Evolutionary conservation across 2,888 invertebrate species (phyloP).

Genomic region (Stenurella melanura): DNA sequence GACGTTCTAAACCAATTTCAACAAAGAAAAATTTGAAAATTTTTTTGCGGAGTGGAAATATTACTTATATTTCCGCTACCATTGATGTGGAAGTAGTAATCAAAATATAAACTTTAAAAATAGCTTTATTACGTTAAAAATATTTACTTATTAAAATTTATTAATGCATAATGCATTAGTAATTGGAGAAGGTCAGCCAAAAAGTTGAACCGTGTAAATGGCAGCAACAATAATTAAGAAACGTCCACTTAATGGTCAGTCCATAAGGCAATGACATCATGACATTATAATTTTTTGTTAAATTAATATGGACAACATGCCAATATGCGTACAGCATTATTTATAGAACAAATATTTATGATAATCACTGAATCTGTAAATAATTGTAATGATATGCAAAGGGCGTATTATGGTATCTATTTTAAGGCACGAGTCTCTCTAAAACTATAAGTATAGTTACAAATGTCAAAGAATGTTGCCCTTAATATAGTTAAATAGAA

Average conservation of each 20-base stretch:
- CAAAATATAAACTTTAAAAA: no score
- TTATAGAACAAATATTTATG: constrained; percentile 35
- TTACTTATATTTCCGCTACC: no score
- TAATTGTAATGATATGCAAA: constrained; percentile 3
- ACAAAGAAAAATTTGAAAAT: no score
- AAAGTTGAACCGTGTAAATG: neutral
- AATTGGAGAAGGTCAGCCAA: neutral
- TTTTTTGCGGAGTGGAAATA: no score
- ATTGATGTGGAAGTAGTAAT: no score
- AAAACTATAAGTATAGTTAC: no score
- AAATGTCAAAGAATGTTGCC: no score
- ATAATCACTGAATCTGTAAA: constrained; percentile 24
- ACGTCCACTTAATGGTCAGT: neutral
- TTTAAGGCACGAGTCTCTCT: neutral
- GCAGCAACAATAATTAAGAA: neutral
- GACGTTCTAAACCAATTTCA: no score
- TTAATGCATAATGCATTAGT: neutral
- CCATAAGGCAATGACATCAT: constrained; percentile 33
- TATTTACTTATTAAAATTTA: neutral
- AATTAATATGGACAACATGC: constrained; percentile 38
- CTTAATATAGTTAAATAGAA: no score
- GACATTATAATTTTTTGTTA: constrained; percentile 30
- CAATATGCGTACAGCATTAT: constrained; percentile 28
- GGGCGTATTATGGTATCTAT: neutral
- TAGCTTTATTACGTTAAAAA: no score